phyloP scores from a whole-genome alignment of 2,888 invertebrate species.

The Lepidocyrtoides sp. region DNA sequence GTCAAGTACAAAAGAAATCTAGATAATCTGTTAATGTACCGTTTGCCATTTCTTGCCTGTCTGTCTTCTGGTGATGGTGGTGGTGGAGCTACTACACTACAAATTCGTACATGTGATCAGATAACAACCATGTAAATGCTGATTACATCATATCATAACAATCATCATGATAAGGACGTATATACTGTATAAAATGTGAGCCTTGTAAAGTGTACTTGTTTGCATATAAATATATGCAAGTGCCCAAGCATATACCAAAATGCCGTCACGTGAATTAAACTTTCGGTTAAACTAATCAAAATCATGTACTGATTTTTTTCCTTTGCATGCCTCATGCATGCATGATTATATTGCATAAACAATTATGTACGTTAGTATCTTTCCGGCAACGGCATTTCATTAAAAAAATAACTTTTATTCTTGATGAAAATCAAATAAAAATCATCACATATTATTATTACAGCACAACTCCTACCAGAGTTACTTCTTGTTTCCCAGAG shows the following conservation, averaged over 20 bases:
- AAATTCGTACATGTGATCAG: background rate
- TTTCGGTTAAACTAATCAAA: constrained; percentile 39
- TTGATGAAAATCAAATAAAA: constrained; percentile 42
- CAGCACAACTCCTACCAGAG: background rate
- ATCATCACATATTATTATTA: background rate
- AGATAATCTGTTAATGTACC: constrained; percentile 54
- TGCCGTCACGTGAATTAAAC: background rate
- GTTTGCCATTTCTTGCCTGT: constrained; percentile 39
- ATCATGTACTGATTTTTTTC: constrained; percentile 13
- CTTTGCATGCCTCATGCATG: constrained; percentile 36
- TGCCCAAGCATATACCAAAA: background rate
- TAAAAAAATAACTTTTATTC: background rate
- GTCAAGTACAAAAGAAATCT: constrained; percentile 50
- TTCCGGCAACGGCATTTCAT: constrained; percentile 41
- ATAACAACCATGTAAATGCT: background rate
- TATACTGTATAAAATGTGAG: background rate
- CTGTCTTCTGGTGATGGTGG: background rate
- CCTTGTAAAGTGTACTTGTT: background rate
- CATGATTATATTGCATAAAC: background rate
- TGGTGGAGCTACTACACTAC: background rate
- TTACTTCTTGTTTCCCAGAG: constrained; percentile 26
- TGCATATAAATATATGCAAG: background rate
- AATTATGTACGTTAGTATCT: constrained; percentile 28
- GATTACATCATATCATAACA: constrained; percentile 46
- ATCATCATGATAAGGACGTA: constrained; percentile 38